These are phyloP conservation scores for Gymnothorax reevesii DNA, from an alignment of 2,797 vertebrate species.

Conservation along the genomic window DNA sequence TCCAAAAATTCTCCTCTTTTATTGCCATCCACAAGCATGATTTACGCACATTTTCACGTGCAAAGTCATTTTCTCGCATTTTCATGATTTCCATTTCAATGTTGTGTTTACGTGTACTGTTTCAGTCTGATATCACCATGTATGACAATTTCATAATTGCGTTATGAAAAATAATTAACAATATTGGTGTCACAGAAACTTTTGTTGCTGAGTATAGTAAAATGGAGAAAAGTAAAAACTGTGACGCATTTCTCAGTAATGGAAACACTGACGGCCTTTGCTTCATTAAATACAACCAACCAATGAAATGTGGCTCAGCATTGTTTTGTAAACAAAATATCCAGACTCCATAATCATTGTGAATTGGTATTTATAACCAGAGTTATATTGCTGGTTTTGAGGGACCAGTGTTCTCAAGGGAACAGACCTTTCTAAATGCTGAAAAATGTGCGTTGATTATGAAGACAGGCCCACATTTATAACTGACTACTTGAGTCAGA, in stretches of 20 bases:
- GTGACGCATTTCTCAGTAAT: background rate
- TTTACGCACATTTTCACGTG: no score
- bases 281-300: background rate
- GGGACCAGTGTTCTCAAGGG: background rate
- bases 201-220: no score
- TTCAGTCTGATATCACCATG: no score
- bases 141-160: no score
- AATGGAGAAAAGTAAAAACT: background rate
- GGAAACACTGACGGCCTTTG: background rate
- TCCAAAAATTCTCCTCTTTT: no score
- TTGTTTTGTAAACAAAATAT: background rate
- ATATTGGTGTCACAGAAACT: no score
- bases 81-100: no score
- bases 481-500: background rate
- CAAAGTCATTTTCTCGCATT: no score
- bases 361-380: background rate
- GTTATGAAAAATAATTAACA: no score
- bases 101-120: no score
- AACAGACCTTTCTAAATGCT: background rate
- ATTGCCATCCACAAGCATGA: no score
- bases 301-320: background rate
- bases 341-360: background rate
- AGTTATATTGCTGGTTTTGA: background rate
- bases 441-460: background rate
- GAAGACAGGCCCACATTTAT: background rate